Percentiles rank a stretch among this genome's conserved stretches.
These are phyloP conservation scores for Coregonus suidteri DNA, from an alignment of 2,797 vertebrate genomes.

Conservation along the genomic window DNA sequence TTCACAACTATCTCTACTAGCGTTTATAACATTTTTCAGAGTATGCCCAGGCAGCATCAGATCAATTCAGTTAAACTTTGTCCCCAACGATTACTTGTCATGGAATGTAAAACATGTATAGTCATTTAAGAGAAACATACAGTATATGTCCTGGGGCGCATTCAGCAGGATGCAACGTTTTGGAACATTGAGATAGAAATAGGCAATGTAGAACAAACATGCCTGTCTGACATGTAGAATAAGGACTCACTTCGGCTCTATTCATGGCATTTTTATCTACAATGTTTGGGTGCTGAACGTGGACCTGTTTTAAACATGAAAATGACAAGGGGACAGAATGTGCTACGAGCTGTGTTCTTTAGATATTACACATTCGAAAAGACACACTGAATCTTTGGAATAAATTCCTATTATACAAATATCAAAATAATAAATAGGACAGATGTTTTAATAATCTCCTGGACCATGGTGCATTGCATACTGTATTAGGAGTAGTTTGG, in stretches of 20 bases:
- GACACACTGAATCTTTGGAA: slow-evolving; percentile 21
- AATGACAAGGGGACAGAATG: slow-evolving; percentile 20
- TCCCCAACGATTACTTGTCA: not conserved
- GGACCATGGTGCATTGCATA: slow-evolving; percentile 13
- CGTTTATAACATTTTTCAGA: not conserved
- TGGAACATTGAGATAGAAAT: not conserved
- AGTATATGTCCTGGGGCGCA: not conserved
- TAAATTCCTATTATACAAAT: slow-evolving; percentile 24
- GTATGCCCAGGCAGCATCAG: not conserved
- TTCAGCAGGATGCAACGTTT: not conserved
- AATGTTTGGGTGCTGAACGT: not conserved
- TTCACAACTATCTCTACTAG: slow-evolving; percentile 4
- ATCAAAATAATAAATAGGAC: slow-evolving; percentile 45
- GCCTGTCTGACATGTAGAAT: not conserved
- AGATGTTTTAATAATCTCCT: not conserved
- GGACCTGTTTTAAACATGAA: slow-evolving; percentile 35
- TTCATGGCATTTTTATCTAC: not conserved
- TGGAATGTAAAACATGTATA: not conserved
- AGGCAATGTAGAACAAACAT: not conserved
- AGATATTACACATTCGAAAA: slow-evolving; percentile 32
- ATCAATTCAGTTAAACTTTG: slow-evolving; percentile 12
- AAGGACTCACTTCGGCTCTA: not conserved
- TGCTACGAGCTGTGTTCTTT: not conserved
- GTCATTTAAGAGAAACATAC: not conserved
- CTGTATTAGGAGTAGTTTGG: not conserved